phyloP scores from a whole-genome alignment of 2,888 invertebrate genomes.

The Agriopis aurantiaria region DNA sequence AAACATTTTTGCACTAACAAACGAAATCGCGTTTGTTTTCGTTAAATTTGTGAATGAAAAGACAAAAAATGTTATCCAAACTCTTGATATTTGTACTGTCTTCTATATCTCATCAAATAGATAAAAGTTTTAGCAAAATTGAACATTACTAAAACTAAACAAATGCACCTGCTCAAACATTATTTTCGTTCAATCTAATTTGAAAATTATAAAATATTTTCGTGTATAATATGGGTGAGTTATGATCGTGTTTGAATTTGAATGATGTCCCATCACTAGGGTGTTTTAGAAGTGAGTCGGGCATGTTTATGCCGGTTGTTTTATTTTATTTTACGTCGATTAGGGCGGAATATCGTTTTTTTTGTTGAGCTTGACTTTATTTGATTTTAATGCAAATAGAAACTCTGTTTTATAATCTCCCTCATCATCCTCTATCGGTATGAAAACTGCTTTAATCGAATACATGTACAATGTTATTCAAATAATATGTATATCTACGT shows the following conservation, averaged over 20 bases:
- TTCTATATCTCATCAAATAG: constrained; percentile 15
- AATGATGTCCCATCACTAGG: constrained; percentile 23
- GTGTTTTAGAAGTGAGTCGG: constrained; percentile 1
- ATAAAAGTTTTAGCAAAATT: constrained; percentile 23
- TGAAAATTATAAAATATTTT: constrained; percentile 24
- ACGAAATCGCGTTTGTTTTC: no score
- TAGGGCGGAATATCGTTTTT: not conserved
- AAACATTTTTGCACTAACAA: no score
- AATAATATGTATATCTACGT: no score
- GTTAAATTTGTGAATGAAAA: no score
- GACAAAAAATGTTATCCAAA: not conserved
- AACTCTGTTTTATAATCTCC: no score
- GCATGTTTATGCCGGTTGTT: constrained; percentile 6
- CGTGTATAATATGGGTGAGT: constrained; percentile 24
- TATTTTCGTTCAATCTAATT: constrained; percentile 25
- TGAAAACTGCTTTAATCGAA: no score
- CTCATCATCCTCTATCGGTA: no score
- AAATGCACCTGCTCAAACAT: constrained; percentile 34
- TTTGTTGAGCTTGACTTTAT: not conserved
- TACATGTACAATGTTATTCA: no score
- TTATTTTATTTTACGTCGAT: not conserved
- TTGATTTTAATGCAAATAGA: no score
- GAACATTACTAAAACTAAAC: constrained; percentile 20
- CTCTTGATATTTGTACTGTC: not conserved
- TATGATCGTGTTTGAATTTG: constrained; percentile 15